Evolutionary conservation across 2,888 invertebrate species (phyloP).

Genomic region (Aromia moschata): DNA sequence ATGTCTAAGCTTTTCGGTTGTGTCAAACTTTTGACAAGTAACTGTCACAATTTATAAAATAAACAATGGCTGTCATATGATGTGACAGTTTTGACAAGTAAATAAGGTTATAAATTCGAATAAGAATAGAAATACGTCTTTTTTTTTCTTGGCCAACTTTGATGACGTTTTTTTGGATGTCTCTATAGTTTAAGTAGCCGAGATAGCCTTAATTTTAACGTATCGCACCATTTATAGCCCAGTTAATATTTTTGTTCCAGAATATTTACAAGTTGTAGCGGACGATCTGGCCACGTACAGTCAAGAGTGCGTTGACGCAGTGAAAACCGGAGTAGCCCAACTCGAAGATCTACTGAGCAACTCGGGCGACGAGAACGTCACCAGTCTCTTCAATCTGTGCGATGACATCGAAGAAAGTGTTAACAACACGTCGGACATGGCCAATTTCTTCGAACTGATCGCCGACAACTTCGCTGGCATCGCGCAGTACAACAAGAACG

Average conservation of each 20-base stretch:
- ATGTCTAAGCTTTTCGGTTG: no score
- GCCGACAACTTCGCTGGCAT: constrained; percentile 88
- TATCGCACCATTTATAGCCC: no score
- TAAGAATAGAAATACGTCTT: no score
- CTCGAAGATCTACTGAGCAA: constrained; percentile 24
- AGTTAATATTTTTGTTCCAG: constrained; percentile 59
- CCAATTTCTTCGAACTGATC: constrained; percentile 81
- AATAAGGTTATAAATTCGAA: no score
- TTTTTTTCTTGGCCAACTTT: no score
- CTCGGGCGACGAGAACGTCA: constrained; percentile 63
- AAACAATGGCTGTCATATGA: no score
- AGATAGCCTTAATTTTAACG: no score
- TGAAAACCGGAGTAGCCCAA: constrained; percentile 17
- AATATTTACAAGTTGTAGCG: constrained; percentile 85
- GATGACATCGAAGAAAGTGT: constrained; percentile 73
- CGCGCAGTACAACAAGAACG: constrained; percentile 94
- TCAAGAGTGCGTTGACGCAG: constrained; percentile 19
- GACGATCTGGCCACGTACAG: constrained; percentile 47
- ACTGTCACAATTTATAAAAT: no score
- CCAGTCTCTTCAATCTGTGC: constrained; percentile 80
- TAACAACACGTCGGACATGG: constrained; percentile 71
- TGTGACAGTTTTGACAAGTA: no score
- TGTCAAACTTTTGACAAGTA: no score
- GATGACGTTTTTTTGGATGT: no score
- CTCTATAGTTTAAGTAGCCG: no score